Evolutionary conservation across 30 jellyfish, hydroid and myxozoan species (phyloP).

Genomic region (Mastigias papua): DNA sequence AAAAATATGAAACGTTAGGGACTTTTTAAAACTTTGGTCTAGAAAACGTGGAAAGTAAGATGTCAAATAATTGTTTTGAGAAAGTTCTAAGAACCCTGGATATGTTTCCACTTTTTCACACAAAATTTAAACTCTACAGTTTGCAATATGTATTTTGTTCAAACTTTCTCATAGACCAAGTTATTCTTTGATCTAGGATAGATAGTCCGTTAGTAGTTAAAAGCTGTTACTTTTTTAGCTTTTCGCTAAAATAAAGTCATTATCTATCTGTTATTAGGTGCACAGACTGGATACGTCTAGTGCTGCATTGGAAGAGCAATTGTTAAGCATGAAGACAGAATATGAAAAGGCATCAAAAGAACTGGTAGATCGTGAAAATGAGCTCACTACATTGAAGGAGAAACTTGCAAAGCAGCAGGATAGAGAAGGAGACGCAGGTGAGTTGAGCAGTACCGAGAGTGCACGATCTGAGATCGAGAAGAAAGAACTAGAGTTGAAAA

Average conservation of each 20-base stretch:
- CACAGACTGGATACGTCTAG: slow-evolving; percentile 55
- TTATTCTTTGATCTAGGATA: not conserved
- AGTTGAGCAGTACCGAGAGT: slow-evolving; percentile 62
- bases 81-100: too few species aligned
- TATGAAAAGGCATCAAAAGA: slow-evolving; percentile 41
- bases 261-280: slow-evolving; percentile 11
- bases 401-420: slow-evolving; percentile 52
- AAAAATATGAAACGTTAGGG: too few species aligned
- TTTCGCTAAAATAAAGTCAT: not conserved
- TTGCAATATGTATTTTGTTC: too few species aligned
- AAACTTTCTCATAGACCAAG: too few species aligned
- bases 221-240: not conserved
- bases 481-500: slow-evolving; percentile 49
- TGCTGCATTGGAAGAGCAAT: slow-evolving; percentile 50
- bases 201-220: not conserved
- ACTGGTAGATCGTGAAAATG: slow-evolving; percentile 55
- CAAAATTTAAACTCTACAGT: too few species aligned
- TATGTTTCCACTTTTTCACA: too few species aligned
- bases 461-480: slow-evolving; percentile 64
- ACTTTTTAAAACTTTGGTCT: too few species aligned
- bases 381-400: slow-evolving; percentile 40
- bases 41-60: too few species aligned
- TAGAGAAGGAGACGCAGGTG: slow-evolving; percentile 76
- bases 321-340: slow-evolving; percentile 60
- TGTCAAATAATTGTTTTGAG: too few species aligned